Evolutionary conservation across 2,113 vertebrate species (phyloP), one percentile per base, ranked within the genome.

Genomic region (Nerophis ophidion): DNA sequence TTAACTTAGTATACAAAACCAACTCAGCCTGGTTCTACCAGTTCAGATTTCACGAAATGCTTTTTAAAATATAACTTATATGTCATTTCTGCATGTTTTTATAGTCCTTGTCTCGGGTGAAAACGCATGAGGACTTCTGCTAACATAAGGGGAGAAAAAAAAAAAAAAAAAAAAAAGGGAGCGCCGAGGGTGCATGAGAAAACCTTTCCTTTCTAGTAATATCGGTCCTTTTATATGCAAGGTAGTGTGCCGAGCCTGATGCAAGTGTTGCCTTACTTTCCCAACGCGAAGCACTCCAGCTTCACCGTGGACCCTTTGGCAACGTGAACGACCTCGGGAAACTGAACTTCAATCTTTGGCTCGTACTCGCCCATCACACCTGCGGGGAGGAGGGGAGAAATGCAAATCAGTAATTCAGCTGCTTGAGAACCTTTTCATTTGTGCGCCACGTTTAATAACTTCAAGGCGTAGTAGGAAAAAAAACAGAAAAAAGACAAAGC

Each of bases 341-440:
- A 97, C 80, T 97, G 95, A 65, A 99, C 95, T 88, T 99, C 97
- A 86, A 99, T 99, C 90, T 98, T 99, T 58, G 97, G 97, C 79
- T 99, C 97, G 1, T 99, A 99, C 89, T 99, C 97, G 48, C 97
- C 96, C 97, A 99, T 99, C 66, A 96, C 90, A 79, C 97, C 97
- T 99, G 92, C 33, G 13, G 26, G n/a, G 2, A 3, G 19, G 19
- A 1, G 19, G 19, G 19, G 26, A 16, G 36, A 44, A 77, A 79
- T 48, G 35, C 34, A 83, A 62, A 81, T 58, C 10, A 65, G 48
- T 4, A 3, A 6, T 8, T 10, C n/a, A 6, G 10, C 58, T 49
- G 36, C 48, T 48, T 46, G 57, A 44, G 54, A 38, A 57, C 56
- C 7, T 60, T 26, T 58, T 40, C 5, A 33, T 15, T 35, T 35